phyloP scores from a whole-genome alignment of 2,113 vertebrate genomes.

The Calidris pygmaea region DNA sequence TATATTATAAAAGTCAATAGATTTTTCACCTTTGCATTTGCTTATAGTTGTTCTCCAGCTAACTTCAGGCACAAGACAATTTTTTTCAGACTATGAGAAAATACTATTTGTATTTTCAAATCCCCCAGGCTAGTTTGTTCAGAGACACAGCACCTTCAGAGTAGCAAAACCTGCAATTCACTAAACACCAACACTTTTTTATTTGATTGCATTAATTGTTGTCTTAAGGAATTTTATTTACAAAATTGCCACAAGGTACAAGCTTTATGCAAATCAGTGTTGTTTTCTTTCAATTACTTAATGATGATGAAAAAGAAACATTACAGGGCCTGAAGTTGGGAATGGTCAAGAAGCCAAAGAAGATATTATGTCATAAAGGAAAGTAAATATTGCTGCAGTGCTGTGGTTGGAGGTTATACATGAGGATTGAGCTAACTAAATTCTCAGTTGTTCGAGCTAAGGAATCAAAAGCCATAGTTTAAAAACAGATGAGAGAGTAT shows the following conservation, averaged over 20 bases:
- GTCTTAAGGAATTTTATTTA: not conserved
- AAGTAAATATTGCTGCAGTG: slow-evolving; percentile 9
- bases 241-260: not conserved
- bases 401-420: not conserved
- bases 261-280: not conserved
- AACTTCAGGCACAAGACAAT: not conserved
- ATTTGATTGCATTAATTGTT: not conserved
- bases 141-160: not conserved
- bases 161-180: not conserved
- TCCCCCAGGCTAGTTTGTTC: not conserved
- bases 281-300: not conserved
- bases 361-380: not conserved
- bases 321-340: not conserved
- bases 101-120: not conserved
- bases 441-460: not conserved
- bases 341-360: not conserved
- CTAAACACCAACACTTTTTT: not conserved
- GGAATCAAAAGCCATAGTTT: slow-evolving; percentile 19
- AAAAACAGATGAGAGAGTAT: not conserved
- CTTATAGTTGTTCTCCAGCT: not conserved
- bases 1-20: not conserved
- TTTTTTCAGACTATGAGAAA: not conserved
- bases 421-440: not conserved
- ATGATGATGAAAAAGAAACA: not conserved
- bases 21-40: not conserved